Base-by-base conservation (phyloP, 2,113 vertebrate genomes). In the Cochlearius cochlearius region DNA sequence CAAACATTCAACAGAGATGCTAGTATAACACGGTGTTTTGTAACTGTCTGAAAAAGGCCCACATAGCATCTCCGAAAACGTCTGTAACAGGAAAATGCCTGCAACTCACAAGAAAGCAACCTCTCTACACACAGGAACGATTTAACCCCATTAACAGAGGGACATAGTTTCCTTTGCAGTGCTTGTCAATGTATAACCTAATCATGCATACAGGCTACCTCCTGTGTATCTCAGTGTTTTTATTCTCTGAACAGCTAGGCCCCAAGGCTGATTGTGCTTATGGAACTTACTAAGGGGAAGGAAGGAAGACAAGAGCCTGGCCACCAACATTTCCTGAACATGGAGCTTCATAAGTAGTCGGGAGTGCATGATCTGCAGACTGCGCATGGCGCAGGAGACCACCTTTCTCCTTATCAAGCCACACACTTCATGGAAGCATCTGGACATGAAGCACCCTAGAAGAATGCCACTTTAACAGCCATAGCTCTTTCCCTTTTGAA, bases 41-140 rank as follows among this genome's bases (percentile, higher is more conserved):
- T 32, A 84, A n/a, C 8, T 64, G 23, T 59, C 45, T 64, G 53
- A 77, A 73, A 78, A 73, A 82, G 50, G 41, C 32, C 26, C 45
- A 78, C 4, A 32, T 1, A 74, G 55, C 22, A 74, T n/a, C 71
- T 56, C 39, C 1, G 2, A 71, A 78, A 74, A 41, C 15, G 34
- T 86, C 32, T 60, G 2, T 19, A 69, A 74, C 15, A 66, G 39
- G 27, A 91, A 68, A 68, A 74, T 5, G 3, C 17, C 36, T 62
- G 53, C 34, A 72, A 73, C n/a, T 60, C 29, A 45, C 22, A 79
- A 66, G 55, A 74, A 69, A 83, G 56, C 41, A 36, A 30, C 11
- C 5, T 67, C 23, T 67, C 45, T 38, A 66, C 15, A 29, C 23
- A 45, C 0, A 83, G 32, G 45, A 78, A 56, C 0, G 0, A 66